Evolutionary conservation across 2,888 invertebrate genomes (phyloP).

Genomic region (Megamerina dolium): DNA sequence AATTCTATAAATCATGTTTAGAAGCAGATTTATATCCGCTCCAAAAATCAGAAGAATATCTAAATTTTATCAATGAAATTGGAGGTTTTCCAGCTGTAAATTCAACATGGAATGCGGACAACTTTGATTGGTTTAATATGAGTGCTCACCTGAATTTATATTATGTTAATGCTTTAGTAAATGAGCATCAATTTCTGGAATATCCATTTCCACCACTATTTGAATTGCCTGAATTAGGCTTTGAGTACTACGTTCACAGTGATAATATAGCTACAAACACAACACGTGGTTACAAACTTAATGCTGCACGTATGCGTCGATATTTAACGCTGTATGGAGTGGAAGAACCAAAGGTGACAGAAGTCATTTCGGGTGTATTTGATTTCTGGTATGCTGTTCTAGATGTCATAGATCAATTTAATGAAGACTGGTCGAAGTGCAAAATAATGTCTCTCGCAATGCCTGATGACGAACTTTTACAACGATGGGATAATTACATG

Average conservation of each 20-base stretch:
- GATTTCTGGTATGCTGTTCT: conserved; percentile 33
- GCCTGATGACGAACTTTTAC: conserved; percentile 2
- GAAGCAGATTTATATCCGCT: conserved; percentile 32
- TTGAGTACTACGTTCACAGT: conserved; percentile 34
- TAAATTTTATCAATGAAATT: conserved; percentile 32
- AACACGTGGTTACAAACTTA: conserved; percentile 33
- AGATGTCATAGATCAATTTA: conserved; percentile 23
- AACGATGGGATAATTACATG: conserved; percentile 31
- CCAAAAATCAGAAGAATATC: conserved; percentile 32
- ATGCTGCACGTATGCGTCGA: conserved; percentile 33
- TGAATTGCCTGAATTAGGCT: conserved; percentile 38
- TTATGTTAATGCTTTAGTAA: conserved; percentile 26
- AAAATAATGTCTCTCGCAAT: not conserved
- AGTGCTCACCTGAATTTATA: conserved; percentile 39
- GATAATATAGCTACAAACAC: conserved; percentile 36
- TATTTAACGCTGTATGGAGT: conserved; percentile 33
- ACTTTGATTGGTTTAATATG: conserved; percentile 45
- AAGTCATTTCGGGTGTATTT: conserved; percentile 31
- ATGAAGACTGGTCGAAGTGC: conserved; percentile 23
- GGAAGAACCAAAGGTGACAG: conserved; percentile 20
- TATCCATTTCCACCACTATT: conserved; percentile 39
- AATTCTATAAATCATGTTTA: conserved; percentile 34
- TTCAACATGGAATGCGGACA: conserved; percentile 26
- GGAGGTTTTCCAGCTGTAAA: conserved; percentile 45
- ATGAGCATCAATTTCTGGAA: conserved; percentile 26